Conservation (phyloP, 2,113 vertebrate genomes). For the Engraulis encrasicolus region DNA sequence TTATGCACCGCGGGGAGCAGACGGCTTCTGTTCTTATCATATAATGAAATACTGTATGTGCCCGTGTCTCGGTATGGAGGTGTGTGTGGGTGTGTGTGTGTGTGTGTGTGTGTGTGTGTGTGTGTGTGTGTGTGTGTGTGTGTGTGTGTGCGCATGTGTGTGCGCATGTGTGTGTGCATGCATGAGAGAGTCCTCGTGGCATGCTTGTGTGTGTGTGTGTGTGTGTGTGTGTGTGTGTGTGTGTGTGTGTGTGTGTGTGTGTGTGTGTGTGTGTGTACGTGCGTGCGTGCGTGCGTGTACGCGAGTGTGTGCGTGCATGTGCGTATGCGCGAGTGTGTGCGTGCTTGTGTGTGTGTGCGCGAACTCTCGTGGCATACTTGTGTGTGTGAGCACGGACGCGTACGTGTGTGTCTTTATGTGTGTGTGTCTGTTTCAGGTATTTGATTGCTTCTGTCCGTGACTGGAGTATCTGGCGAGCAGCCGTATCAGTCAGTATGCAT, state of each 20-base stretch:
- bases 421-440: too few relatives aligned
- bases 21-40: constrained; percentile 77
- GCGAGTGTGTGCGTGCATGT: not conserved
- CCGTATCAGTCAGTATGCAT: too few relatives aligned
- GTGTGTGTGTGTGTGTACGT: too few relatives aligned
- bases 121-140: not conserved
- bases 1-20: constrained; percentile 63
- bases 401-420: not conserved
- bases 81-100: too few relatives aligned
- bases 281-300: not conserved
- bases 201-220: not conserved
- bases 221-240: not conserved
- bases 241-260: not conserved
- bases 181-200: not conserved
- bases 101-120: constrained; percentile 20
- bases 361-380: too few relatives aligned
- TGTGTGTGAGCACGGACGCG: not conserved
- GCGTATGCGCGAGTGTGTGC: not conserved
- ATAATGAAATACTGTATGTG: constrained; percentile 79
- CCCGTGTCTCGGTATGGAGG: not conserved
- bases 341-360: not conserved
- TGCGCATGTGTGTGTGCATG: not conserved
- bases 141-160: not conserved
- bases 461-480: too few relatives aligned
- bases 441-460: too few relatives aligned